These are phyloP conservation scores for Latrodectus elegans DNA, from an alignment of 2,888 invertebrate genomes.

Conservation along the genomic window DNA sequence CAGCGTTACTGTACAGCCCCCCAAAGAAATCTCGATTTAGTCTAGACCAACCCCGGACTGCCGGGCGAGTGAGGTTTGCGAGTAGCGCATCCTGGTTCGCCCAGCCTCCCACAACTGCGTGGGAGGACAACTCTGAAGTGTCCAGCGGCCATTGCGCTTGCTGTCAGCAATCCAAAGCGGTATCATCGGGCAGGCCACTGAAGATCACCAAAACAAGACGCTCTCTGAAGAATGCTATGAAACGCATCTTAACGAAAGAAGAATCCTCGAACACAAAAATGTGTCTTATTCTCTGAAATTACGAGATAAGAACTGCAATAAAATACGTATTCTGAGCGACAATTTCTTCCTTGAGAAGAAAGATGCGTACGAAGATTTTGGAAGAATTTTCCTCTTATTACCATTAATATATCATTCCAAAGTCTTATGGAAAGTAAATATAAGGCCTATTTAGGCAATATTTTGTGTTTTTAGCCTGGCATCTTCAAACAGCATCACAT, in stretches of 20 bases:
- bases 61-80: conserved; percentile 43
- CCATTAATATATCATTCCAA: too few relatives aligned
- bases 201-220: conserved; percentile 57
- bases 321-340: too few relatives aligned
- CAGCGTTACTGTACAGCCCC: conserved; percentile 24
- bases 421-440: too few relatives aligned
- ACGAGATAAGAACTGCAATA: too few relatives aligned
- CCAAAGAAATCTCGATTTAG: not conserved
- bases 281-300: too few relatives aligned
- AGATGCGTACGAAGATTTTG: too few relatives aligned
- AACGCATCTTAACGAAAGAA: conserved; percentile 49
- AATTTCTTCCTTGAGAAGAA: too few relatives aligned
- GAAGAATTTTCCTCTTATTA: too few relatives aligned
- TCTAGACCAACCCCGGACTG: not conserved
- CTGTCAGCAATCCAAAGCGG: conserved; percentile 44
- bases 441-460: too few relatives aligned
- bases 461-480: too few relatives aligned
- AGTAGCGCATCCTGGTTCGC: conserved; percentile 57
- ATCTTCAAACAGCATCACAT: too few relatives aligned
- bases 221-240: conserved; percentile 61
- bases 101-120: conserved; percentile 41
- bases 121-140: conserved; percentile 43
- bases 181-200: conserved; percentile 20
- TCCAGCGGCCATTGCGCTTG: conserved; percentile 25
- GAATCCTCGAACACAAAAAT: conserved; percentile 1